Base-by-base conservation (phyloP, 2,888 invertebrate species). In the Catocala nupta region DNA sequence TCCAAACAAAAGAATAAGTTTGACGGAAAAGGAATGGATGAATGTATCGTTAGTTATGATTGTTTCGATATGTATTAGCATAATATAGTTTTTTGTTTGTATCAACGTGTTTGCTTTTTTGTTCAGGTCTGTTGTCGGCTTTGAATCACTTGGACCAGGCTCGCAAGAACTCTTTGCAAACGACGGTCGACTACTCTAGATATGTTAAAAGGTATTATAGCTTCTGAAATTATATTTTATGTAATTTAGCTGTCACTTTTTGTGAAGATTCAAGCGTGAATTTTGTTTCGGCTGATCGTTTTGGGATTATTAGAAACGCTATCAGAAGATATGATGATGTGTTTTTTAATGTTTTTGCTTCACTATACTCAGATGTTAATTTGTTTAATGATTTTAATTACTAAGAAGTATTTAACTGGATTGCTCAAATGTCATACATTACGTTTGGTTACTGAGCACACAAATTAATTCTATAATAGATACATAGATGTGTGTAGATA, bases 131-230 rank as follows among this genome's bases (percentile, higher is more conserved):
- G 64, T 84, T 95, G 68, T 93, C 91, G 59, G 95, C 90, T 59
- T 89, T 90, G 88, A 95, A 89, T 81, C 95, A 90, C 82, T 90
- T 90, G 85, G 95, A 91, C 73, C 93, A 93, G 66, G 91, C 94
- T 33, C 85, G 95, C 63, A 90, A 95, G 83, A 95, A 94, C 79
- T 95, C 95, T 72, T 88, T 96, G 61, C 95, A 96, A 75, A 95
- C 95, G n/a, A 95, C 96, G 81, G 95, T 97, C 74, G 98, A 98
- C 93, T 98, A 98, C 93, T 97, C 97, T 49, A 96, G 98, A 92
- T 98, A 98, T 90, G 97, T 98, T 68, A 97, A 97, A 89, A 96
- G 98, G 94, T 94, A 89, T 65, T 66, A 55, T 60, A 43, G 68
- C 72, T 77, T 65, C 75, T 75, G 75, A 75, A 73, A 69, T 67